Base-by-base conservation (phyloP, 2,113 vertebrate species). In the Callorhinus ursinus region DNA sequence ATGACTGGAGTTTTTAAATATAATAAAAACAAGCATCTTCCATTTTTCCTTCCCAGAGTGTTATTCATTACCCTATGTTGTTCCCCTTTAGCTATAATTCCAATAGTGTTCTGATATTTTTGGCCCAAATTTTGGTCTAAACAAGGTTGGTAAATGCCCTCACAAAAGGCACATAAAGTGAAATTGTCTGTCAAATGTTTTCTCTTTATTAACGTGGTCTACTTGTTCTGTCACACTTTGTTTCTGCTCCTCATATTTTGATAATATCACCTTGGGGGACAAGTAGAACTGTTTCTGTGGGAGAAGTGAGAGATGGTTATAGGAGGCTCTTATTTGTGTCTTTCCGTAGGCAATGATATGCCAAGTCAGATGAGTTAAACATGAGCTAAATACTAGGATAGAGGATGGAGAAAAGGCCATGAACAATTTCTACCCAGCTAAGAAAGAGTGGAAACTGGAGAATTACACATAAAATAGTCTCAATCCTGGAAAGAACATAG, bases 1-100 rank as follows among this genome's bases (percentile, higher is more conserved):
- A 51, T 72, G 19, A 82, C 59, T 36, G 11, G 24, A 89, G 42
- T 88, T 93, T 88, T 77, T 42, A 92, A 96, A 71, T 65, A 61
- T 49, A 91, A 69, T 96, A 86, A 88, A 97, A 95, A n/a, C 24
- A 33, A 55, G 0, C 9, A 92, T 55, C 31, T 88, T 95, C 11
- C 0, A 13, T 24, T 87, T 89, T 88, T 61, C 14, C 24, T 88
- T 81, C 36, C 55, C 7, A 72, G 49, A 46, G 1, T 81, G 7
- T 92, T 82, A 51, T 28, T 31, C 7, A 71, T 85, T 81, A 74
- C 49, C 22, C 24, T 77, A 42, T 2, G 1, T 85, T 24, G 26
- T 65, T 77, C 7, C 28, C 28, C 21, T 14, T 31, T 80, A 72
- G 39, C 36, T 69, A 55, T 63, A 61, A 96, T 88, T 88, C 15